A percentile compares a stretch with the other conserved stretches of the same genome.
Conservation (phyloP, 2,797 vertebrate genomes). For the Sparus aurata region DNA sequence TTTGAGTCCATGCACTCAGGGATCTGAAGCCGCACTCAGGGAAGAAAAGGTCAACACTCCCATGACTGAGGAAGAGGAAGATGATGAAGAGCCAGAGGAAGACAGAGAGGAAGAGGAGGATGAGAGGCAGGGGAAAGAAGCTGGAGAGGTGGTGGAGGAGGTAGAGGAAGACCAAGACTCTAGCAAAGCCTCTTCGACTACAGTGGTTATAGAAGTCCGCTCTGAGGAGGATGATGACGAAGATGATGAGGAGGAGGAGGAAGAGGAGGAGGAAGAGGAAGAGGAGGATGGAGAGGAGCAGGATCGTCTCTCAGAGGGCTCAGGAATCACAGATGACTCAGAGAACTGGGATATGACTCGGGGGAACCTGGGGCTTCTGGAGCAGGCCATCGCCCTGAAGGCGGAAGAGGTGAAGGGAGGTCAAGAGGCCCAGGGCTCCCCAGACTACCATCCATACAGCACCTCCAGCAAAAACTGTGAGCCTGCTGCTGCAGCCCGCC, state of each 20-base stretch:
- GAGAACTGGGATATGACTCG: constrained; percentile 97
- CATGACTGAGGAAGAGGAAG: constrained; percentile 70
- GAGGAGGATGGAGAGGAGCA: constrained; percentile 84
- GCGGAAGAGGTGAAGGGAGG: constrained; percentile 91
- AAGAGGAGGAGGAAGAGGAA: constrained; percentile 89
- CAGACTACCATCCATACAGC: constrained; percentile 87
- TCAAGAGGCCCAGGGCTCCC: constrained; percentile 86
- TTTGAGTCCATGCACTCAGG: constrained; percentile 78
- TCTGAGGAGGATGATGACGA: constrained; percentile 90
- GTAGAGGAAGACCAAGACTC: constrained; percentile 82
- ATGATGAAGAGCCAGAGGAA: constrained; percentile 67
- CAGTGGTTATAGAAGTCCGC: constrained; percentile 91
- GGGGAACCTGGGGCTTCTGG: constrained; percentile 95
- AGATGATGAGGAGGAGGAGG: constrained; percentile 82
- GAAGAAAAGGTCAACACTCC: constrained; percentile 70
- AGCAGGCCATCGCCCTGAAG: constrained; percentile 96
- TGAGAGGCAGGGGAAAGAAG: constrained; percentile 65
- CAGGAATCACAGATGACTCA: constrained; percentile 91
- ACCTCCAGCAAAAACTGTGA: constrained; percentile 83
- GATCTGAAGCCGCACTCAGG: constrained; percentile 74
- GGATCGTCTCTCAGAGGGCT: constrained; percentile 90
- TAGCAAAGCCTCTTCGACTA: constrained; percentile 89
- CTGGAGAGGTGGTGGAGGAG: constrained; percentile 66
- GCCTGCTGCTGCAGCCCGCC: constrained; percentile 71
- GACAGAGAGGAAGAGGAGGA: constrained; percentile 56